Evolutionary conservation across 2,888 invertebrate species (phyloP), one percentile per base, ranked within the genome.

Genomic region (Troides aeacus): DNA sequence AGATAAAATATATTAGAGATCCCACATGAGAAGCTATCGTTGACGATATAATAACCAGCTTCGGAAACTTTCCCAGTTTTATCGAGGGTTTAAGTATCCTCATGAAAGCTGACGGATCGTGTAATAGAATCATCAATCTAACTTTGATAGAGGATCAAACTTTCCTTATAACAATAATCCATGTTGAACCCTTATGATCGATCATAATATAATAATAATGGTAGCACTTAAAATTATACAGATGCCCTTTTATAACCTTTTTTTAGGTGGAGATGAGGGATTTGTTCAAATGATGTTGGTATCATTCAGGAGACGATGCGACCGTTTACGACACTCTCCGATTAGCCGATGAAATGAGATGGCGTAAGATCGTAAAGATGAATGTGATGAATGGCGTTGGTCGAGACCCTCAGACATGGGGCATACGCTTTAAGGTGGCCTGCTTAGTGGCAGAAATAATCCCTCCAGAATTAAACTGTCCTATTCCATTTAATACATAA

Each of bases 61-160:
- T 21, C 10, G 21, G 10, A 23, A 57, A 57, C 57, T 57, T 21
- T 23, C 0, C 57, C 8, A 57, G 50, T 50, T 50, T 17, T 50
- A 62, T 50, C 56, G 56, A n/a, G 8, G 30, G 46, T 23, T 64
- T 64, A 24, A 56, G 53, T 56, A 56, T n/a, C 18, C 53, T 3
- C 8, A 64, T 64, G 30, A 64, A 56, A 64, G 10, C 21, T 36
- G 56, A 0, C 21, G 53, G 7, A n/a, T n/a, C 56, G 63, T 56
- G 36, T 64, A 56, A 64, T 63, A 36, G 56, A 64, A 56, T 64
- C 56, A 56, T 2, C 56, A 53, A 64, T 64, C 56, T 64, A n/a
- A 30, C 3, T 30, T 36, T 56, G 36, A 56, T 36, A 56, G 36
- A 18, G 18, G 60, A 60, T 60, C 60, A 21, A 21, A 57, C 18